These are phyloP conservation scores for Lasiurus cinereus DNA, from an alignment of 2,113 vertebrate species.

Conservation along the genomic window DNA sequence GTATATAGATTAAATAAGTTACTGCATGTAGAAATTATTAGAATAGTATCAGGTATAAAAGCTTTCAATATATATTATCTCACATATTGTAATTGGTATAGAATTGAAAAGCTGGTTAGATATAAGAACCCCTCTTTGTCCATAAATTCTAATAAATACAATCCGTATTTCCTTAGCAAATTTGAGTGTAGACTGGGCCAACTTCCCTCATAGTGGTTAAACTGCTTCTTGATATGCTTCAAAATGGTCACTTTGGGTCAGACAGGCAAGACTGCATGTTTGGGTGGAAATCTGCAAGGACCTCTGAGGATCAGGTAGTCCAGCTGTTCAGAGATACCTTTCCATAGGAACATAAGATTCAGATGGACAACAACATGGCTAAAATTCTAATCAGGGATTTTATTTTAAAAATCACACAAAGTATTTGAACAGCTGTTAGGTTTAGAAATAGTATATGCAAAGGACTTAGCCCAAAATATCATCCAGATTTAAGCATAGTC, in stretches of 20 bases:
- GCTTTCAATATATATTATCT: not conserved
- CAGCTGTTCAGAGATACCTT: not conserved
- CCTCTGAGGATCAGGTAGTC: not conserved
- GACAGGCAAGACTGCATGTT: not conserved
- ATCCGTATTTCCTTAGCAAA: conserved; percentile 32
- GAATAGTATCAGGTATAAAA: not conserved
- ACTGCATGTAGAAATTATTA: not conserved
- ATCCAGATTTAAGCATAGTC: not conserved
- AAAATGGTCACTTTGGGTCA: not conserved
- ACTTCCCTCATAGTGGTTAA: not conserved
- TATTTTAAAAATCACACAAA: not conserved
- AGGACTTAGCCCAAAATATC: not conserved
- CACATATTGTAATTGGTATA: not conserved
- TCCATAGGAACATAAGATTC: not conserved
- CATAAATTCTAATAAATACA: conserved; percentile 3
- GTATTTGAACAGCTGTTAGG: not conserved
- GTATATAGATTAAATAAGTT: not conserved
- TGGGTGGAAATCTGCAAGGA: not conserved
- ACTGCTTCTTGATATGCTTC: not conserved
- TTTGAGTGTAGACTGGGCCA: not conserved
- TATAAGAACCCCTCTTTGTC: not conserved
- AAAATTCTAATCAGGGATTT: not conserved
- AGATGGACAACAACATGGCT: not conserved
- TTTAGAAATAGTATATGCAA: not conserved
- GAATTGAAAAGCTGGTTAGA: not conserved